Evolutionary conservation across 2,888 invertebrate genomes (phyloP).

Genomic region (Protophormia terraenovae): DNA sequence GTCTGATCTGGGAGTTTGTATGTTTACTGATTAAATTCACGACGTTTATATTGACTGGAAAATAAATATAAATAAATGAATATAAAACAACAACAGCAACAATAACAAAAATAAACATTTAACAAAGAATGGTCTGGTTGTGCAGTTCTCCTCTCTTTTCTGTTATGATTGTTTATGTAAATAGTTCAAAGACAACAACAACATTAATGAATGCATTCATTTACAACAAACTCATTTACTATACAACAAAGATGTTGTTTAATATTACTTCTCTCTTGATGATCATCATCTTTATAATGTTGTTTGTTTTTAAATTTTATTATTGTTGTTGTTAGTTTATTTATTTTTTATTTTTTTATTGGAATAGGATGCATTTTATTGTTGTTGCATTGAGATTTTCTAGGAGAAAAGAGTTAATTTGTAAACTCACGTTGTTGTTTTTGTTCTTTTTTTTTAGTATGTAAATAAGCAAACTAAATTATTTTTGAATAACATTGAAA

Average conservation of each 20-base stretch:
- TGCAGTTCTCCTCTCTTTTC: neutral
- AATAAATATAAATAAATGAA: slow-evolving; percentile 77
- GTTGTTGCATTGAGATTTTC: neutral
- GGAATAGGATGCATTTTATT: slow-evolving; percentile 46
- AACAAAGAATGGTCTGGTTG: slow-evolving; percentile 61
- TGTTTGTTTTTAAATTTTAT: neutral
- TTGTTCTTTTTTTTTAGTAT: slow-evolving; percentile 49
- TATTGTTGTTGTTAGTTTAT: slow-evolving; percentile 27
- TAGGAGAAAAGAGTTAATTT: slow-evolving; percentile 55
- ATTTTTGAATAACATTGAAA: neutral
- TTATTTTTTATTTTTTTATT: too few relatives aligned
- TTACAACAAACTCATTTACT: neutral
- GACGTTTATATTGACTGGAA: slow-evolving; percentile 80
- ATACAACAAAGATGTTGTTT: slow-evolving; percentile 11
- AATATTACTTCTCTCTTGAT: slow-evolving; percentile 11
- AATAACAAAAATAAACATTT: slow-evolving; percentile 61
- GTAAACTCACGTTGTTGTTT: slow-evolving; percentile 62
- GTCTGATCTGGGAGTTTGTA: slow-evolving; percentile 37
- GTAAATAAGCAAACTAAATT: slow-evolving; percentile 31
- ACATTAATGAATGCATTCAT: slow-evolving; percentile 12
- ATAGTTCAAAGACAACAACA: slow-evolving; percentile 11
- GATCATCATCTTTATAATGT: neutral
- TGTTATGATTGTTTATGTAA: neutral
- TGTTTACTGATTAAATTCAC: slow-evolving; percentile 79
- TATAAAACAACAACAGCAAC: neutral